A percentile compares a stretch with the other conserved stretches of the same genome.
These are phyloP conservation scores for Cirrhinus molitorella DNA, from an alignment of 2,797 vertebrate genomes.

Conservation along the genomic window DNA sequence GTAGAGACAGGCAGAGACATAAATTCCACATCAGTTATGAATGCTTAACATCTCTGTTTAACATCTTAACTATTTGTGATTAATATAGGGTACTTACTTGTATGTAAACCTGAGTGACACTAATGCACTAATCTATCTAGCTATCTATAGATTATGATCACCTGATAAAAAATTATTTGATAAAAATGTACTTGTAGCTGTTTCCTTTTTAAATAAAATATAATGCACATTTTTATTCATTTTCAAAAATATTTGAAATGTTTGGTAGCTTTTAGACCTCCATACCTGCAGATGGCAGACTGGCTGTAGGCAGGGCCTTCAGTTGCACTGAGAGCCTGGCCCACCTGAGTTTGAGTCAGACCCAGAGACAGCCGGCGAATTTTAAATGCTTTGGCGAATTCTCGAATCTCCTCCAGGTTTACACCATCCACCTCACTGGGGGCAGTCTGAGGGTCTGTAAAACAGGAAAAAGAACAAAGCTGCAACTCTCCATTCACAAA, in stretches of 20 bases:
- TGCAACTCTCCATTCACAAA: neutral
- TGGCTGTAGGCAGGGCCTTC: slow-evolving; percentile 99
- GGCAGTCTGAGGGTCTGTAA: slow-evolving; percentile 93
- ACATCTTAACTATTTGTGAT: slow-evolving; percentile 72
- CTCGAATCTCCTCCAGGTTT: slow-evolving; percentile 99
- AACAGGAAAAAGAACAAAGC: neutral
- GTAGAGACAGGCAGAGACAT: slow-evolving; percentile 55
- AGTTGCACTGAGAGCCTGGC: slow-evolving; percentile 96
- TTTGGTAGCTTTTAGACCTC: slow-evolving; percentile 28
- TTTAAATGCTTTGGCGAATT: slow-evolving; percentile 99
- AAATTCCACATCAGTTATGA: slow-evolving; percentile 65
- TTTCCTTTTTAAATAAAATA: too few relatives aligned
- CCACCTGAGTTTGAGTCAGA: slow-evolving; percentile 99
- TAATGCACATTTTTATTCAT: neutral
- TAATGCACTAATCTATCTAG: neutral
- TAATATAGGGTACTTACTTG: slow-evolving; percentile 61
- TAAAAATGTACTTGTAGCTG: too few relatives aligned
- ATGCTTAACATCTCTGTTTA: slow-evolving; percentile 62
- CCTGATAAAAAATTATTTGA: neutral
- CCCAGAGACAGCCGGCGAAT: slow-evolving; percentile 99
- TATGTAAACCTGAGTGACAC: slow-evolving; percentile 23
- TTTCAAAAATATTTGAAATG: neutral
- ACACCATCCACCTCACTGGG: slow-evolving; percentile 97
- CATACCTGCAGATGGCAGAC: slow-evolving; percentile 99
- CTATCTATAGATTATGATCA: neutral